Base-by-base conservation (phyloP, 2,888 invertebrate genomes). In the Netelia melanura region DNA sequence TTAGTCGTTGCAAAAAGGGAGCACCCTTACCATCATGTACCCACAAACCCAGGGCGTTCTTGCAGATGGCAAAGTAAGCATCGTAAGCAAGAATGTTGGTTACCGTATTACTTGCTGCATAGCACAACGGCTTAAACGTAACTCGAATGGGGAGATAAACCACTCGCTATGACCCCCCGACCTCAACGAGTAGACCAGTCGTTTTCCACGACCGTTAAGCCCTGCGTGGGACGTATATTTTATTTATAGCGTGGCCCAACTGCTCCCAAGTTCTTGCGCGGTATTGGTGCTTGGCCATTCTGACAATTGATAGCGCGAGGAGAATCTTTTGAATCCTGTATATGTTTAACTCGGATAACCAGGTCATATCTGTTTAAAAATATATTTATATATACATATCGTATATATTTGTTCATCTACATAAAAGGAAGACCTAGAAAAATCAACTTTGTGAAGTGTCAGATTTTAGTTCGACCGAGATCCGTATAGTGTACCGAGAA, bases 151-250 rank as follows among this genome's bases (percentile, higher is more conserved):
- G 61, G 38, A 38, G 65, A 65, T 30, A 74, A 81, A 21, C 23
- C 48, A 43, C 61, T 54, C 72, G 25, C 58, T 21, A 48, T 61
- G 75, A 79, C 74, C 85, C 52, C 52, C 44, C 65, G 70, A 74
- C 78, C 74, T 70, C 43, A 70, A 65, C 78, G 61, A 79, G 67
- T 65, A 23, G 25, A n/a, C 43, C 74, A 68, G 43, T 79, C 79
- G 78, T 82, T 85, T 44, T 78, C 81, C 64, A 83, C 81, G 75
- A 74, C 52, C 75, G 64, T 81, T 84, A 70, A 68, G 70, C 61
- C 56, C 62, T 79, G 81, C 81, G 81, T 81, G 74, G 81, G 81
- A 78, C 78, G 81, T 74, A 14, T 58, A 70, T 84, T 84, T 78
- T 70, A 75, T 74, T 78, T 56, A 68, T 74, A 64, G 74, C 62